These are phyloP conservation scores for Reticulitermes speratus DNA, from an alignment of 1,140 invertebrate genomes.

Conservation along the genomic window DNA sequence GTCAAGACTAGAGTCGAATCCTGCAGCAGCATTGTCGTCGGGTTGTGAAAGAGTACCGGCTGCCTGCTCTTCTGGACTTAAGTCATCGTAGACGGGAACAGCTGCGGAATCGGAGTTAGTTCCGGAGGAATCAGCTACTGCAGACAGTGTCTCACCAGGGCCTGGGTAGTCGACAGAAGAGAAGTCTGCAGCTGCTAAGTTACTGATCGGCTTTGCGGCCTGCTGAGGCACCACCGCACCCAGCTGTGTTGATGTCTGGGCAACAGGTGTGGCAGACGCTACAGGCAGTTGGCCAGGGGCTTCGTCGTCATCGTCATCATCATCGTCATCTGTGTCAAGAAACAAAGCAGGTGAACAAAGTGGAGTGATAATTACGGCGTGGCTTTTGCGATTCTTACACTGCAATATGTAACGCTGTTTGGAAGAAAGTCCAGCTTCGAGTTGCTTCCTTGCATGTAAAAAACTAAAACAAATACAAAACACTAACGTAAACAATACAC, in stretches of 20 bases:
- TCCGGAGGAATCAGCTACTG: background rate
- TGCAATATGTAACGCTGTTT: too few species aligned
- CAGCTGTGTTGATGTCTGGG: slow-evolving; percentile 44
- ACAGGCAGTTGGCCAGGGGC: slow-evolving; percentile 41
- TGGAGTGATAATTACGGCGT: background rate
- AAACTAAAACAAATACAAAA: too few species aligned
- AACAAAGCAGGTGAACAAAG: background rate
- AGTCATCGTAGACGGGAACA: slow-evolving; percentile 36
- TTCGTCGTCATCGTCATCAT: slow-evolving; percentile 66
- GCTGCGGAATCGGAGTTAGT: slow-evolving; percentile 42
- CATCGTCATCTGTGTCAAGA: slow-evolving; percentile 56
- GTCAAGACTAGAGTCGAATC: slow-evolving; percentile 22
- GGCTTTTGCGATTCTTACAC: background rate
- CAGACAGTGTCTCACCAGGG: slow-evolving; percentile 12
- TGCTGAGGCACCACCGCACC: slow-evolving; percentile 33
- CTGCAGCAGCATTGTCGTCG: slow-evolving; percentile 34
- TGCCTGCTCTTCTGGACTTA: background rate
- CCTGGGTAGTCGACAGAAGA: slow-evolving; percentile 35
- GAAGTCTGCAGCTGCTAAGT: background rate
- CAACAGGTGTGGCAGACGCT: slow-evolving; percentile 46
- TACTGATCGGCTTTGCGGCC: background rate
- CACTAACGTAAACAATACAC: too few species aligned
- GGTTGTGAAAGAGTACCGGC: slow-evolving; percentile 40
- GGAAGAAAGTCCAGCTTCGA: too few species aligned
- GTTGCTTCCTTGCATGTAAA: too few species aligned